phyloP scores from a whole-genome alignment of 2,113 vertebrate species.

The Spermophilus dauricus region DNA sequence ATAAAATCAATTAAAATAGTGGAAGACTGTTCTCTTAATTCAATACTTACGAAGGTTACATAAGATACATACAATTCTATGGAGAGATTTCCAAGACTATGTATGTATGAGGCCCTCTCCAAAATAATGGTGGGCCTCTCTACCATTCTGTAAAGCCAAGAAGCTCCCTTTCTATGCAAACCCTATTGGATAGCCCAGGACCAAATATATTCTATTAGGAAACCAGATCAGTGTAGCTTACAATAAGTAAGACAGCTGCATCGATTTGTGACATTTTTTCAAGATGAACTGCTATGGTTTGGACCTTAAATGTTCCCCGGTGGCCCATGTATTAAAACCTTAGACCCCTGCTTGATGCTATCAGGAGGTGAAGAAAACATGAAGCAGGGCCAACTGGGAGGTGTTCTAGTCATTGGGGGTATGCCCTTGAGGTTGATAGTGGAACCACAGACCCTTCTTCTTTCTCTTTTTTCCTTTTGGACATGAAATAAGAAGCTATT shows the following conservation, averaged over 20 bases:
- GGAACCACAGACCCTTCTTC: accelerated
- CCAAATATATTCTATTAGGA: background rate
- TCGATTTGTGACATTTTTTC: background rate
- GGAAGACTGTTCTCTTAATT: background rate
- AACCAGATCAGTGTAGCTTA: background rate
- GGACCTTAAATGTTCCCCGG: background rate
- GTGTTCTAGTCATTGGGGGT: background rate
- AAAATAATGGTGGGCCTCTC: background rate
- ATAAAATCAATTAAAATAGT: background rate
- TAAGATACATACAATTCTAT: background rate
- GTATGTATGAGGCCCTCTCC: background rate
- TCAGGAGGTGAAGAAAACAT: background rate
- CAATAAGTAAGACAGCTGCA: too few species aligned
- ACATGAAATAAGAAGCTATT: background rate
- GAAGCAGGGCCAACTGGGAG: background rate
- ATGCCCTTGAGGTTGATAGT: background rate
- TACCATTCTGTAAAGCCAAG: background rate
- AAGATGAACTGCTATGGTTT: background rate
- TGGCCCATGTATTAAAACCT: too few species aligned
- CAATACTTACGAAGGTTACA: background rate
- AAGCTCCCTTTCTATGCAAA: background rate
- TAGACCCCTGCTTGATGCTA: background rate
- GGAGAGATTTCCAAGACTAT: background rate
- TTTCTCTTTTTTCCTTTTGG: background rate
- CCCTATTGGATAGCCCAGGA: background rate